phyloP scores from a whole-genome alignment of 2,888 invertebrate species.

The Meandrusa payeni region DNA sequence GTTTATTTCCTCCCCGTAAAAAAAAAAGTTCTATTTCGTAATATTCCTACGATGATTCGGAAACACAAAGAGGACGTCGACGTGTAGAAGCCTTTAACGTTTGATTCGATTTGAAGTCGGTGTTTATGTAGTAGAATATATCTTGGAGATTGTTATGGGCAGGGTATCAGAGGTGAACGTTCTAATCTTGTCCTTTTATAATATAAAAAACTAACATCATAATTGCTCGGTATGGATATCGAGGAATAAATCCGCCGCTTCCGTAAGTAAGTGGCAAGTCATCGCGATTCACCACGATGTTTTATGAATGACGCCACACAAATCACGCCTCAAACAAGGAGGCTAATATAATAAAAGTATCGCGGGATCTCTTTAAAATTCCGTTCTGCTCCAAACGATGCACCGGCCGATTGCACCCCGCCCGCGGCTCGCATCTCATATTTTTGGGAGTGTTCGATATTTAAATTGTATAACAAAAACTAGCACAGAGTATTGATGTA shows the following conservation, averaged over 20 bases:
- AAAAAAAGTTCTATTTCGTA: too few relatives aligned
- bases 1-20: too few relatives aligned
- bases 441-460: conserved; percentile 26
- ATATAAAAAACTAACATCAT: too few relatives aligned
- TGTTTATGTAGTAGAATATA: too few relatives aligned
- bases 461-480: conserved; percentile 11
- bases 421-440: conserved; percentile 29
- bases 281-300: conserved; percentile 5
- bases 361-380: conserved; percentile 51
- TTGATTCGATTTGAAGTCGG: too few relatives aligned
- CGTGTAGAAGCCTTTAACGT: too few relatives aligned
- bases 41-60: too few relatives aligned
- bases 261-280: not conserved
- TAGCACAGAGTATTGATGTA: not conserved
- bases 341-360: conserved; percentile 37
- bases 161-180: too few relatives aligned
- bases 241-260: not conserved
- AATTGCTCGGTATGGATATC: too few relatives aligned
- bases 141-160: too few relatives aligned
- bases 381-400: conserved; percentile 47
- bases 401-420: conserved; percentile 56
- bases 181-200: too few relatives aligned
- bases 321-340: conserved; percentile 34
- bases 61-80: too few relatives aligned
- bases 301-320: conserved; percentile 28